Evolutionary conservation across 1,140 invertebrate genomes (phyloP), one percentile per base, ranked within the genome.

Genomic region (Micrasema longulum): DNA sequence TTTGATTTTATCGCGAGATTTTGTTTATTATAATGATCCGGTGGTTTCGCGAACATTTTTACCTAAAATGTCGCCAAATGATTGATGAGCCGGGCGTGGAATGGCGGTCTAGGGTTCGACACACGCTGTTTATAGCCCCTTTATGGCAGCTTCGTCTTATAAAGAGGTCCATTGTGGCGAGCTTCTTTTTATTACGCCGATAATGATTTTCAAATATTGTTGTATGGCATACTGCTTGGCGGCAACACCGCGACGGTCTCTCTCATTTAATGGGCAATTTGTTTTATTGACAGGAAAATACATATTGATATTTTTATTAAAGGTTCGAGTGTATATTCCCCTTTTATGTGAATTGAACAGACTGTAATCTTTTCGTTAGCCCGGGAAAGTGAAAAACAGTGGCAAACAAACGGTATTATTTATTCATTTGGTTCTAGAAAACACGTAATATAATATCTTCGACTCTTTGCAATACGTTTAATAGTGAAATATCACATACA

Each of bases 141-240:
- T 60, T 60, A 60, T 38, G 55, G 14, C 55, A 38, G n/a, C 6
- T 41, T 55, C 36, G 31, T 12, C 2, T 12, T 60, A 60, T 60
- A 60, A 55, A 48, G 31, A 20, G 10, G 16, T 22, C 55, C 68
- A 70, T 70, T 70, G 55, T 50, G 65, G 65, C 12, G 48, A 38
- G 18, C 26, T 41, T 50, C 47, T 66, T 66, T 74, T 74, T 70
- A 74, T 65, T 74, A 74, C 60, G 53, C 48, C 43, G 38, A 63
- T 74, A 74, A 74, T 74, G 72, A 74, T 74, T 74, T 74, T 70
- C 72, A 74, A 74, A 74, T 70, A 74, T 65, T 74, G 67, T 70
- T 66, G 43, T 69, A 60, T 50, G 45, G 67, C 38, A 38, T 50
- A 35, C 48, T 67, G 48, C 26, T 38, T 31, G 12, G n/a, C 36